These are phyloP conservation scores for Calameuta pallipes DNA, from an alignment of 2,888 invertebrate species.

Conservation along the genomic window DNA sequence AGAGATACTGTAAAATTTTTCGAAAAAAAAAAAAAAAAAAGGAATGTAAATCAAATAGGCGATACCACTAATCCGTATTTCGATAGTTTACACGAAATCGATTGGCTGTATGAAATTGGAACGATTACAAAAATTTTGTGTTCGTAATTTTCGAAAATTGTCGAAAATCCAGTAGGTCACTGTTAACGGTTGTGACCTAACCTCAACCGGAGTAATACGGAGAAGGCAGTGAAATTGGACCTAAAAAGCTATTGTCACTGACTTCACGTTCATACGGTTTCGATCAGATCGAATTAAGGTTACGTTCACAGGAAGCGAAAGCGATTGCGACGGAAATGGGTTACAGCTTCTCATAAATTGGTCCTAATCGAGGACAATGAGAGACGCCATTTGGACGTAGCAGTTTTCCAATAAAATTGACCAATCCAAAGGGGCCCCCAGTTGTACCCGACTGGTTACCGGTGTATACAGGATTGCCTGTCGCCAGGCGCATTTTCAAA, in stretches of 20 bases:
- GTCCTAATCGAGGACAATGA: not conserved
- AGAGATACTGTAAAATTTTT: not conserved
- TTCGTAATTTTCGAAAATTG: not conserved
- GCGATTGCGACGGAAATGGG: constrained; percentile 48
- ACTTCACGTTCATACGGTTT: constrained; percentile 56
- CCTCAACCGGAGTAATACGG: not conserved
- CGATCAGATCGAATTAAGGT: constrained; percentile 56
- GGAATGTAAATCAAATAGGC: not conserved
- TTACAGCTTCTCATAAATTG: not conserved
- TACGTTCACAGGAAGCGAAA: constrained; percentile 37
- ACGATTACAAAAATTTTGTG: not conserved
- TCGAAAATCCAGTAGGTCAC: not conserved
- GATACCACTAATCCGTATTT: not conserved
- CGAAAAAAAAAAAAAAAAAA: not conserved
- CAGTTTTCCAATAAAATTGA: not conserved
- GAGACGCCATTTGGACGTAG: not conserved
- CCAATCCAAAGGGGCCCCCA: not conserved
- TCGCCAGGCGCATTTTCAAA: not conserved
- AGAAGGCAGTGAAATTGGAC: constrained; percentile 31
- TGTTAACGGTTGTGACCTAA: not conserved
- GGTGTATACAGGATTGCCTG: not conserved
- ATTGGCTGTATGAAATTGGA: not conserved
- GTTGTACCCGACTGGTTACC: not conserved
- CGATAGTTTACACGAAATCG: not conserved
- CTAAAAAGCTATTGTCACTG: constrained; percentile 47